phyloP scores from a whole-genome alignment of 2,888 invertebrate species.

The Andrena trimmerana region DNA sequence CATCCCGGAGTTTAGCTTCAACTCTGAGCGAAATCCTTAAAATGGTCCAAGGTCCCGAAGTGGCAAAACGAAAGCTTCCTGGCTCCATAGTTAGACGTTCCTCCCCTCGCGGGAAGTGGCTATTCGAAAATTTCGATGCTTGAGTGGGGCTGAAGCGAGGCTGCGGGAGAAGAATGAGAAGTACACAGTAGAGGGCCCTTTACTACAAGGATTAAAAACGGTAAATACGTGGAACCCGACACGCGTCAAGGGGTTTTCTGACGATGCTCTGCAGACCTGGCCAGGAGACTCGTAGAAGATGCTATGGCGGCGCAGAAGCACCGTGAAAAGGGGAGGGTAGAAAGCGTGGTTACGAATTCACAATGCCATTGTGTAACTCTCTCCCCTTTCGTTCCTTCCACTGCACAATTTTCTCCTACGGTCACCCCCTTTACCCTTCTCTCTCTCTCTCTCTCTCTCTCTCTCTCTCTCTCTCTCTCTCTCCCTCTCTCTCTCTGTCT shows the following conservation, averaged over 20 bases:
- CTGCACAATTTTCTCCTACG: slow-evolving; percentile 37
- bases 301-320: slow-evolving; percentile 44
- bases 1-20: background rate
- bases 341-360: slow-evolving; percentile 70
- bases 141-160: background rate
- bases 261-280: slow-evolving; percentile 29
- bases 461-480: slow-evolving; percentile 20
- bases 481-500: slow-evolving; percentile 24
- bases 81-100: background rate
- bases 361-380: slow-evolving; percentile 79
- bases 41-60: background rate
- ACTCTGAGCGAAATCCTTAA: background rate
- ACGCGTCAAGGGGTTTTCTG: slow-evolving; percentile 54
- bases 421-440: slow-evolving; percentile 1
- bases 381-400: slow-evolving; percentile 29
- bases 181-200: slow-evolving; percentile 2
- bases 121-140: slow-evolving; percentile 33
- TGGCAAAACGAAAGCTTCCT: background rate
- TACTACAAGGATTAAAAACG: slow-evolving; percentile 59
- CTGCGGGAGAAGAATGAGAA: slow-evolving; percentile 8
- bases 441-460: slow-evolving; percentile 33
- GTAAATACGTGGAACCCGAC: slow-evolving; percentile 62
- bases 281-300: slow-evolving; percentile 39
- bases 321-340: slow-evolving; percentile 45
- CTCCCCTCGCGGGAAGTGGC: slow-evolving; percentile 13